A percentile compares a stretch with the other conserved stretches of the same genome.
Conservation (phyloP, 2,113 vertebrate species). For the Trochalopteron elliotii region DNA sequence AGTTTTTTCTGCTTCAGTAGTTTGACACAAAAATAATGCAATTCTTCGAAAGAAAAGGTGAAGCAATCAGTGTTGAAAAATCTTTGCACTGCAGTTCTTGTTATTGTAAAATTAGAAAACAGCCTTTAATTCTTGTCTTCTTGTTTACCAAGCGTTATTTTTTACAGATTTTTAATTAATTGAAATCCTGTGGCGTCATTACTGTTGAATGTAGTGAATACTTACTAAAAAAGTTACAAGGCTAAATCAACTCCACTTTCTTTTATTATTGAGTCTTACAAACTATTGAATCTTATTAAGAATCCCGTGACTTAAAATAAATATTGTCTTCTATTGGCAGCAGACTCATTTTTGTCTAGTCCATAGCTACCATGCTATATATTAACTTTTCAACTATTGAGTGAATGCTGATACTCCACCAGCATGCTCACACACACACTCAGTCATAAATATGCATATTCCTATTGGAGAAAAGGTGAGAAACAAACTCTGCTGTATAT, state of each 20-base stretch:
- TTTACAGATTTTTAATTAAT: not conserved
- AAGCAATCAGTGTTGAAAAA: slow-evolving; percentile 5
- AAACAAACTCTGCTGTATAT: not conserved
- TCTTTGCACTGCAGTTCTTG: not conserved
- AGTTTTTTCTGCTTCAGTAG: slow-evolving; percentile 16
- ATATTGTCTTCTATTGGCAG: not conserved
- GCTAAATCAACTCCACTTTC: not conserved
- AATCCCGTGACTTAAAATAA: not conserved
- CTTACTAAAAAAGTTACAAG: not conserved
- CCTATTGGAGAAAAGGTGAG: not conserved
- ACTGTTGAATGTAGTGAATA: not conserved
- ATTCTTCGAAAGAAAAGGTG: not conserved
- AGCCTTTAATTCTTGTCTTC: not conserved
- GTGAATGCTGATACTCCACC: not conserved
- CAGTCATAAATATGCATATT: rapidly evolving
- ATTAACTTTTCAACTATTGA: not conserved
- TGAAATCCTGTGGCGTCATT: not conserved
- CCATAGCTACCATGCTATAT: not conserved
- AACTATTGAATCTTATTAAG: not conserved
- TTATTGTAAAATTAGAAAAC: not conserved
- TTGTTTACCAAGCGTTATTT: not conserved
- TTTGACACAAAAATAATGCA: slow-evolving; percentile 29
- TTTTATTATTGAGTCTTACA: not conserved
- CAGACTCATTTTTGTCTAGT: not conserved
- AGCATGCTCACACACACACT: not conserved